Percentiles rank a stretch among this genome's conserved stretches.
phyloP scores from a whole-genome alignment of 2,888 invertebrate species.

The Tenthredo distinguenda region DNA sequence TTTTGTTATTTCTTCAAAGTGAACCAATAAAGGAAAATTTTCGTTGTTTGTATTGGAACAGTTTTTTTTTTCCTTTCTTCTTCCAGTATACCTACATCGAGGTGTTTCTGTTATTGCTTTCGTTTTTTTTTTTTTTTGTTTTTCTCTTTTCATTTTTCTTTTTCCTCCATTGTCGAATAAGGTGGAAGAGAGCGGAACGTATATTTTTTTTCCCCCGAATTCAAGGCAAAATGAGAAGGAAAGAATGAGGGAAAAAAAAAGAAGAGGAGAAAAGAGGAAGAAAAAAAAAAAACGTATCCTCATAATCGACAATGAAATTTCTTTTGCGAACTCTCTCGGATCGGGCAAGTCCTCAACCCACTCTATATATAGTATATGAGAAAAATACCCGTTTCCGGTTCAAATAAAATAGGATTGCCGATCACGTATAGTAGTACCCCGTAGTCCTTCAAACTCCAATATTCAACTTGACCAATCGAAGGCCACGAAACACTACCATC shows the following conservation, averaged over 20 bases:
- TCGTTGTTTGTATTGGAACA: no score
- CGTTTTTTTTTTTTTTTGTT: no score
- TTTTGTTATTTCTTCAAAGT: no score
- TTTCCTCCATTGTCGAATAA: no score
- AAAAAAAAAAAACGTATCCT: neutral
- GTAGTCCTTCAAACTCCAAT: conserved; percentile 10
- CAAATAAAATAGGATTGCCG: conserved; percentile 20
- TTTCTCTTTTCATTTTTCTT: no score
- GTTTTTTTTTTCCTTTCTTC: no score
- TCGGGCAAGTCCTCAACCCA: neutral
- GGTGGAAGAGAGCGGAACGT: neutral
- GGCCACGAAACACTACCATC: neutral
- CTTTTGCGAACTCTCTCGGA: neutral
- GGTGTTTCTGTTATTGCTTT: no score
- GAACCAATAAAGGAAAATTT: no score
- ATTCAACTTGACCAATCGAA: conserved; percentile 14
- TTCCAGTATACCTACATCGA: no score
- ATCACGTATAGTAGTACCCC: neutral
- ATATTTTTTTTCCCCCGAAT: neutral
- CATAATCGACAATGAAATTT: conserved; percentile 2
- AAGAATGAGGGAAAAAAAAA: no score
- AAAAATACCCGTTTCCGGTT: neutral
- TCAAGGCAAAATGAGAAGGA: neutral
- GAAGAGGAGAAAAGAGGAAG: no score
- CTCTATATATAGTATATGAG: neutral